These are phyloP conservation scores for Chloroceryle amazona DNA, from an alignment of 2,797 vertebrate species.

Conservation along the genomic window DNA sequence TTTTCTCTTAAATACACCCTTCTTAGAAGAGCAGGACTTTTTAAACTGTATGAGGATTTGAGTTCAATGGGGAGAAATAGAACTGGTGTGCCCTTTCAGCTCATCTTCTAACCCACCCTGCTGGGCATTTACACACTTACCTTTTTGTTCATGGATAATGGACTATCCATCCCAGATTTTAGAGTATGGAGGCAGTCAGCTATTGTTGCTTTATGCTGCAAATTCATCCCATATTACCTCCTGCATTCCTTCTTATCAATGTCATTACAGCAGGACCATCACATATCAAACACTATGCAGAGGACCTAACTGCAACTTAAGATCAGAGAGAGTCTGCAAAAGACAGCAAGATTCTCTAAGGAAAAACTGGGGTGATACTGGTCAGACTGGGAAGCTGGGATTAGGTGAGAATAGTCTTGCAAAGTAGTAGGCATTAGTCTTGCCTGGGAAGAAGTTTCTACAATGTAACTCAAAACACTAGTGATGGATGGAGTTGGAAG, in stretches of 20 bases:
- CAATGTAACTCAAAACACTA: background rate
- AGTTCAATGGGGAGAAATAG: background rate
- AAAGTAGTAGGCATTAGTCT: background rate
- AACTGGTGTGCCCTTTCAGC: background rate
- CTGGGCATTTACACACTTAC: background rate
- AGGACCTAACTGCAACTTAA: background rate
- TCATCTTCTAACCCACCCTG: background rate
- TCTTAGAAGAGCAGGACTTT: background rate
- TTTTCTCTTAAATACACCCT: background rate
- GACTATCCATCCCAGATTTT: background rate
- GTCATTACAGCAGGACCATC: background rate
- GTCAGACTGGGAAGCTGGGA: background rate
- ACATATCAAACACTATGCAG: background rate
- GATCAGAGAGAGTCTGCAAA: background rate
- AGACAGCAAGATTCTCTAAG: background rate
- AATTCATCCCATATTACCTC: background rate
- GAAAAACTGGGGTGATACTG: background rate
- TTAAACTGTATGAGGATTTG: background rate
- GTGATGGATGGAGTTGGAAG: fast-evolving
- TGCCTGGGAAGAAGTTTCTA: background rate
- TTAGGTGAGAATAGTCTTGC: background rate
- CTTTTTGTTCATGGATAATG: background rate
- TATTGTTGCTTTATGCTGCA: background rate
- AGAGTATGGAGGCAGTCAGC: background rate
- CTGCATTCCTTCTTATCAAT: background rate